phyloP scores from a whole-genome alignment of 2,113 vertebrate species.

The Eulemur rufifrons region DNA sequence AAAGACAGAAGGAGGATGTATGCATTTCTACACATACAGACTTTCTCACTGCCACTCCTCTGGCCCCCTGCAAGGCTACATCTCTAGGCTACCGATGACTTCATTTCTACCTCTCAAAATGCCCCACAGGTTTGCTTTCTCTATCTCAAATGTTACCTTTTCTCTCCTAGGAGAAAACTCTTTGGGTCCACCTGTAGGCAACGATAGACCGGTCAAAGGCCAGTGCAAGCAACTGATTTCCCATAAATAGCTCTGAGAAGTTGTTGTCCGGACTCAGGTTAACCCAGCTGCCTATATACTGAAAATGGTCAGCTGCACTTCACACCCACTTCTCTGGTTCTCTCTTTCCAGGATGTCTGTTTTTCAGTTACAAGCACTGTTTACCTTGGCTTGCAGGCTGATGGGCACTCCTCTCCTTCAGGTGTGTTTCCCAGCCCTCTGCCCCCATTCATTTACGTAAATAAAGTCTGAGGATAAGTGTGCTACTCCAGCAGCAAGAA shows the following conservation, averaged over 20 bases:
- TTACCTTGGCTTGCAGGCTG: slow-evolving; percentile 62
- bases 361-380: slow-evolving; percentile 50
- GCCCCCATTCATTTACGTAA: slow-evolving; percentile 55
- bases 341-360: slow-evolving; percentile 46
- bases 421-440: slow-evolving; percentile 23
- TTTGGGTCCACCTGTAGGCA: not conserved
- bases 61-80: not conserved
- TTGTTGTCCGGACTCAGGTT: not conserved
- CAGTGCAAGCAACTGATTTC: not conserved
- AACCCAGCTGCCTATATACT: not conserved
- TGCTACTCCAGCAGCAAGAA: not conserved
- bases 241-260: not conserved
- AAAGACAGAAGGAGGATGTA: not conserved
- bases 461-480: not conserved
- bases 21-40: not conserved
- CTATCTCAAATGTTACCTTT: not conserved
- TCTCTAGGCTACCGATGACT: not conserved
- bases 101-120: not conserved
- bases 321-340: slow-evolving; percentile 28
- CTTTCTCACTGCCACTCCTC: not conserved
- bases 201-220: not conserved
- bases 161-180: not conserved
- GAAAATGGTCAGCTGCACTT: not conserved
- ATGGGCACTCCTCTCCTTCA: slow-evolving; percentile 45
- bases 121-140: not conserved